Conservation (phyloP, 2,888 invertebrate genomes). For the Amphipoea oculea region DNA sequence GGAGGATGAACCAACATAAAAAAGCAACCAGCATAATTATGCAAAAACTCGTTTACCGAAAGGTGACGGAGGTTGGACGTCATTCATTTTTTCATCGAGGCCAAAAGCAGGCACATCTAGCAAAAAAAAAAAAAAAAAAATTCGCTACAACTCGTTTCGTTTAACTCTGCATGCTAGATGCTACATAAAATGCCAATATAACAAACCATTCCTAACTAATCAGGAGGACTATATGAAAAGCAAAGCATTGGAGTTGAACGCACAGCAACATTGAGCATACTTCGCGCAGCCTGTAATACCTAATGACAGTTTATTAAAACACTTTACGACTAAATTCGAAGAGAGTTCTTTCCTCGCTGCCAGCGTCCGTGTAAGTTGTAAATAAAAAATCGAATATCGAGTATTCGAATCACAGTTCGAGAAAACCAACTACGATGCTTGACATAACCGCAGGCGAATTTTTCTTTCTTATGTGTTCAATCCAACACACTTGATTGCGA, state of each 20-base stretch:
- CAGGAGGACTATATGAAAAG: neutral
- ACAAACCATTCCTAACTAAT: neutral
- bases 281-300: constrained; percentile 44
- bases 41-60: constrained; percentile 16
- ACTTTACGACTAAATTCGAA: neutral
- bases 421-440: neutral
- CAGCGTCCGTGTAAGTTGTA: neutral
- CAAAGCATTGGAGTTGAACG: constrained; percentile 22
- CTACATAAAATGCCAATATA: neutral
- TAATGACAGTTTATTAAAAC: constrained; percentile 23
- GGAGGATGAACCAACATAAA: neutral
- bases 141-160: neutral
- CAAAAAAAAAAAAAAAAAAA: no score
- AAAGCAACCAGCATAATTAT: neutral
- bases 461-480: neutral
- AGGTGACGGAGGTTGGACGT: constrained; percentile 16
- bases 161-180: neutral
- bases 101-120: no score
- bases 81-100: neutral
- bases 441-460: neutral
- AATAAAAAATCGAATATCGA: neutral
- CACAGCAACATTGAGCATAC: constrained; percentile 35
- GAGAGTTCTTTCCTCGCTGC: neutral
- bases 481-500: neutral
- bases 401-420: neutral